Percentiles rank a stretch among this genome's conserved stretches.
phyloP scores from a whole-genome alignment of 2,888 invertebrate species.

The Augiades crinisus region DNA sequence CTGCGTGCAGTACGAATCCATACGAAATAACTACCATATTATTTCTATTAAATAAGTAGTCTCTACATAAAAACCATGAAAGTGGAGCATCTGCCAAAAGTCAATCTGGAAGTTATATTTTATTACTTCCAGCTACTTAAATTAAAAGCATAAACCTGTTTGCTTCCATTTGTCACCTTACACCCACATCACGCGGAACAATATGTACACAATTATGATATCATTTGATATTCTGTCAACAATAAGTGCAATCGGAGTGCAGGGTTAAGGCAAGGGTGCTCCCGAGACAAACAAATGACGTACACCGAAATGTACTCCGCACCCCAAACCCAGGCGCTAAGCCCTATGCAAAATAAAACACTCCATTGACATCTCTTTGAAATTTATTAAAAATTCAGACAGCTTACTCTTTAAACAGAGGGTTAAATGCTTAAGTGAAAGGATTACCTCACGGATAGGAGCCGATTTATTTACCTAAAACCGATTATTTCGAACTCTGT shows the following conservation, averaged over 20 bases:
- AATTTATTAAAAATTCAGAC: constrained; percentile 79
- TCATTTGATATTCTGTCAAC: constrained; percentile 73
- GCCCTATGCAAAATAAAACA: constrained; percentile 81
- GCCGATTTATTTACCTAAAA: constrained; percentile 24
- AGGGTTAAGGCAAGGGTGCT: constrained; percentile 42
- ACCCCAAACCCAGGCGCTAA: constrained; percentile 59
- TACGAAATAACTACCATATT: no score
- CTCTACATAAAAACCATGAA: no score
- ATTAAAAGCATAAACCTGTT: constrained; percentile 23
- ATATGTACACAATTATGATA: constrained; percentile 54
- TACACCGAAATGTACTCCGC: constrained; percentile 79
- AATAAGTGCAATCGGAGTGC: constrained; percentile 60
- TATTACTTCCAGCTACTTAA: no score
- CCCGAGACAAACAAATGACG: constrained; percentile 72
- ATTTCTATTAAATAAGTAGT: no score
- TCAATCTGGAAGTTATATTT: no score
- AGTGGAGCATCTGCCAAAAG: no score
- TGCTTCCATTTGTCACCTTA: constrained; percentile 20
- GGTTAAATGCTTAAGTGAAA: constrained; percentile 75
- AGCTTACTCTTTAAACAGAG: constrained; percentile 72
- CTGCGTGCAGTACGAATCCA: no score
- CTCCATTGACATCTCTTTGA: constrained; percentile 79
- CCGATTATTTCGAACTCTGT: constrained; percentile 21
- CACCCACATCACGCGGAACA: constrained; percentile 31
- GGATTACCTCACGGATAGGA: constrained; percentile 50